phyloP scores from a whole-genome alignment of 2,113 vertebrate genomes.

The Crotalus helleri region DNA sequence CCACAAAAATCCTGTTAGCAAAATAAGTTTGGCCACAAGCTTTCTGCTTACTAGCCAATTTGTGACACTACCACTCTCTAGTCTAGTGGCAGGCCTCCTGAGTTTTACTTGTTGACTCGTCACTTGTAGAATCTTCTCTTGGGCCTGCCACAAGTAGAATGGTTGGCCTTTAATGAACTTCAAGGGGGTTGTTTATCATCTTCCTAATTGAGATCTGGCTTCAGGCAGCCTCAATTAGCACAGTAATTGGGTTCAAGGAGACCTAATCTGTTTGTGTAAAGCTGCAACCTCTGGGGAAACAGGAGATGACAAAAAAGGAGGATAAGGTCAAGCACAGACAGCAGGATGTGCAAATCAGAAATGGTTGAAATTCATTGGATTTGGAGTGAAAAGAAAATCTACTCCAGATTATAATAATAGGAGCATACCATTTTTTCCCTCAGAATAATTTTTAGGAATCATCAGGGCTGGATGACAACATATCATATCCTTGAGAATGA shows the following conservation, averaged over 20 bases:
- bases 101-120: background rate
- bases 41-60: background rate
- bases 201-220: conserved; percentile 24
- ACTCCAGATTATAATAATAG: background rate
- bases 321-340: background rate
- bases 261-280: conserved; percentile 20
- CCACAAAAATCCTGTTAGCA: background rate
- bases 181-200: conserved; percentile 7
- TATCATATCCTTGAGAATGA: background rate
- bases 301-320: background rate
- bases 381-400: too few species aligned
- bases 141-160: background rate
- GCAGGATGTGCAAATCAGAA: background rate
- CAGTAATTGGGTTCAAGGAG: conserved; percentile 22
- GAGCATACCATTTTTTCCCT: background rate
- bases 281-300: background rate
- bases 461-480: background rate
- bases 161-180: conserved; percentile 8
- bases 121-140: background rate
- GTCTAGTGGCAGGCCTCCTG: background rate
- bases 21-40: background rate
- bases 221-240: conserved; percentile 13
- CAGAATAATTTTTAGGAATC: background rate
- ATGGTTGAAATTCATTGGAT: background rate
- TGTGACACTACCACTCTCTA: background rate